A percentile compares a stretch with the other conserved stretches of the same genome.
Evolutionary conservation across 2,888 invertebrate genomes (phyloP).

Genomic region (Callinectes sapidus): DNA sequence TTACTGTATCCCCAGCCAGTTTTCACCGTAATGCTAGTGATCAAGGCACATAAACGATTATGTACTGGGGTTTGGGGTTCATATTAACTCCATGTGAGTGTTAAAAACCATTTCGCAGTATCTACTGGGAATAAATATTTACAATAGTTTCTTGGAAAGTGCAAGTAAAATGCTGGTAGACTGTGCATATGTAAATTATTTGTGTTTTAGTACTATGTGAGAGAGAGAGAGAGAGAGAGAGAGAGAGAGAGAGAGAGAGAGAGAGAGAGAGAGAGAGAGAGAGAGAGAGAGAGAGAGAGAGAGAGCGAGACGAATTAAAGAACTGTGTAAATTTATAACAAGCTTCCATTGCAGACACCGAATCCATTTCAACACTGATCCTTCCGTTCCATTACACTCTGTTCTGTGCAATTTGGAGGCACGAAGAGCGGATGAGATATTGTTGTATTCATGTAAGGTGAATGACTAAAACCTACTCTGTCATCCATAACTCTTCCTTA

Average conservation of each 20-base stretch:
- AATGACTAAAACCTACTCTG: neutral
- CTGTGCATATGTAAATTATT: too few relatives aligned
- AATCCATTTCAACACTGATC: neutral
- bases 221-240: too few relatives aligned
- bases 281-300: slow-evolving; percentile 1
- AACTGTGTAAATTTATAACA: neutral
- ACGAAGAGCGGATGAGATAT: neutral
- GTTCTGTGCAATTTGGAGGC: neutral
- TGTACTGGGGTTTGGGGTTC: too few relatives aligned
- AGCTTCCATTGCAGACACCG: neutral
- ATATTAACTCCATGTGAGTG: too few relatives aligned
- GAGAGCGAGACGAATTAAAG: neutral
- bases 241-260: neutral
- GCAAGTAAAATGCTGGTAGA: too few relatives aligned
- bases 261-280: neutral
- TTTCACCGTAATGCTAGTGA: too few relatives aligned
- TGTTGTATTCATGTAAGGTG: neutral
- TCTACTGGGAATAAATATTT: too few relatives aligned
- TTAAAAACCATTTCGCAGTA: too few relatives aligned
- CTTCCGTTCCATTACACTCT: neutral
- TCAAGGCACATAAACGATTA: too few relatives aligned
- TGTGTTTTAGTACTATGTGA: too few relatives aligned
- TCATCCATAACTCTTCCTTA: neutral
- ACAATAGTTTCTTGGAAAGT: too few relatives aligned
- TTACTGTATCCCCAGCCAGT: too few relatives aligned